Evolutionary conservation across 2,113 vertebrate genomes (phyloP).

Genomic region (Calidris pugnax): DNA sequence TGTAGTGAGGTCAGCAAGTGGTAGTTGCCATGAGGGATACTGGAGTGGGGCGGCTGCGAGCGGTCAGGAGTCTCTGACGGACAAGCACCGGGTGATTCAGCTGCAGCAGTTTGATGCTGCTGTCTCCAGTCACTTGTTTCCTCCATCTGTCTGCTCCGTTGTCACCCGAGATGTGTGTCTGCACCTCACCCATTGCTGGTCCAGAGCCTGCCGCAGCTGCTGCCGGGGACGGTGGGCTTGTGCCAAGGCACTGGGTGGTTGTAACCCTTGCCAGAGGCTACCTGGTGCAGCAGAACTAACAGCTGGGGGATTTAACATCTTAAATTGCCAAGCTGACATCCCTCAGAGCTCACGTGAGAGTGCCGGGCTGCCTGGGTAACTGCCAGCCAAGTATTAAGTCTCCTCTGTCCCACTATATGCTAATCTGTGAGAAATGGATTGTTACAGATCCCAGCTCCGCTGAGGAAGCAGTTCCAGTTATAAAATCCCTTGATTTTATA

Average conservation of each 20-base stretch:
- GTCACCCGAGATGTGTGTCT: neutral
- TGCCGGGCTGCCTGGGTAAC: neutral
- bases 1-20: neutral
- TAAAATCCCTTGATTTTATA: neutral
- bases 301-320: slow-evolving; percentile 7
- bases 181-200: neutral
- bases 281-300: neutral
- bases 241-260: neutral
- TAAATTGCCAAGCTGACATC: neutral
- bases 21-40: neutral
- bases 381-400: neutral
- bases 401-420: neutral
- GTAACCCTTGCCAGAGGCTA: slow-evolving; percentile 1
- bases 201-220: neutral
- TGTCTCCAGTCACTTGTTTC: neutral
- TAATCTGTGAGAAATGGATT: slow-evolving; percentile 31
- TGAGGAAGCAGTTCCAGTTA: slow-evolving; percentile 9
- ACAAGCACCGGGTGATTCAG: neutral
- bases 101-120: neutral
- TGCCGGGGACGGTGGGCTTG: neutral
- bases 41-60: neutral
- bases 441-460: neutral
- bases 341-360: neutral
- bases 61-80: neutral
- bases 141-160: neutral